phyloP scores from a whole-genome alignment of 2,797 vertebrate genomes.

The Sebastes diaconus region DNA sequence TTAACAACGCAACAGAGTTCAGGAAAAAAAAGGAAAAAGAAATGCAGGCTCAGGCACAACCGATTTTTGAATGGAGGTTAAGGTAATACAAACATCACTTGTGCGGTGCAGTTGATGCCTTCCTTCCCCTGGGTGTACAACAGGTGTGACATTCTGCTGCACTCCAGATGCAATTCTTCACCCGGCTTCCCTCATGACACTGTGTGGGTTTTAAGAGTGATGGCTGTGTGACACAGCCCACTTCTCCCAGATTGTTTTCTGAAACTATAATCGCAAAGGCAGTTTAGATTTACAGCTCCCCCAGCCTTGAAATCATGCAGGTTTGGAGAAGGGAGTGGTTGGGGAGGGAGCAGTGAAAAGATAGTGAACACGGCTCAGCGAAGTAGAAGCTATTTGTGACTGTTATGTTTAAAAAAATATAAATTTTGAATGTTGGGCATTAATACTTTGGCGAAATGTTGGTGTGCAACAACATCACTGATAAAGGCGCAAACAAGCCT shows the following conservation, averaged over 20 bases:
- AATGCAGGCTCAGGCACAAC: background rate
- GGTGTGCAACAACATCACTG: background rate
- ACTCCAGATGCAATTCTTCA: constrained; percentile 49
- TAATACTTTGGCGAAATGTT: background rate
- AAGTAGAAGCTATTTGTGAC: background rate
- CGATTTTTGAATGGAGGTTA: background rate
- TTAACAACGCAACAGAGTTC: background rate
- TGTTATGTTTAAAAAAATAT: background rate
- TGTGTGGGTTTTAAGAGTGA: constrained; percentile 41
- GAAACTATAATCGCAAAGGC: constrained; percentile 27
- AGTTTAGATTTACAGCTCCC: constrained; percentile 40
- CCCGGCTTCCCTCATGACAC: constrained; percentile 51
- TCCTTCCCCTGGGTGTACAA: constrained; percentile 6
- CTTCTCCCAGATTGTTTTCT: constrained; percentile 58
- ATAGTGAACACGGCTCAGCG: background rate
- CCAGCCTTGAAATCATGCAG: constrained; percentile 37
- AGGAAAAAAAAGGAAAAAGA: background rate
- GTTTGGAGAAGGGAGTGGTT: background rate
- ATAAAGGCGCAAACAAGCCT: background rate
- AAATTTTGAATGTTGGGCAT: background rate
- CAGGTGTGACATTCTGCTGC: constrained; percentile 18
- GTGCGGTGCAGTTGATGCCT: background rate
- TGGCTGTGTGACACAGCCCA: constrained; percentile 43
- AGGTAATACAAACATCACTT: constrained; percentile 24
- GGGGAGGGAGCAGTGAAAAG: background rate